These are phyloP conservation scores for Chrysaora quinquecirrha DNA, from an alignment of 30 jellyfish, hydroid and myxozoan genomes.

Conservation along the genomic window DNA sequence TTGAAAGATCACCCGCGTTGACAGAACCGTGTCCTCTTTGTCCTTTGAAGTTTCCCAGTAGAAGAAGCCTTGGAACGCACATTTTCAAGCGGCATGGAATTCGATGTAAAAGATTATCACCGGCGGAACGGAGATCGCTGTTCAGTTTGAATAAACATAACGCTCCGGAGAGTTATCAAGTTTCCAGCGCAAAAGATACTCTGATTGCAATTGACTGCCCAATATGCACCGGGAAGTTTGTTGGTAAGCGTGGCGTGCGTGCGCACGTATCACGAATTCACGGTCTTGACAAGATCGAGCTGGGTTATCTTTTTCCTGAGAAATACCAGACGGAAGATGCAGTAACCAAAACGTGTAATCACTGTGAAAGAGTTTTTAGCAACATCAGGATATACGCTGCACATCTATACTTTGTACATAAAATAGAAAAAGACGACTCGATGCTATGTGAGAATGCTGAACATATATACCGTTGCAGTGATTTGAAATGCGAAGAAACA, in stretches of 20 bases:
- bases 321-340: constrained; percentile 55
- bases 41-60: constrained; percentile 53
- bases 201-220: constrained; percentile 86
- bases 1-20: constrained; percentile 14
- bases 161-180: neutral
- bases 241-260: constrained; percentile 69
- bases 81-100: constrained; percentile 86
- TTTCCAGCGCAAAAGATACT: constrained; percentile 12
- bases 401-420: constrained; percentile 77
- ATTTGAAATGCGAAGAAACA: constrained; percentile 34
- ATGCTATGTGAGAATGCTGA: neutral
- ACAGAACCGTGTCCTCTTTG: constrained; percentile 61
- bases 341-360: constrained; percentile 26
- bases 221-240: constrained; percentile 72
- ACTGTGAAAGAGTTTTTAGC: constrained; percentile 69
- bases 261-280: constrained; percentile 74
- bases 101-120: constrained; percentile 67
- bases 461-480: constrained; percentile 30
- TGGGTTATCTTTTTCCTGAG: constrained; percentile 61
- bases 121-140: constrained; percentile 59
- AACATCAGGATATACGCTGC: constrained; percentile 72
- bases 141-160: constrained; percentile 8
- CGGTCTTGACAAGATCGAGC: constrained; percentile 66
- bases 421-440: constrained; percentile 35
- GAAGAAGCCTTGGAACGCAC: constrained; percentile 76